Conservation (phyloP, 1,140 invertebrate genomes). For the Sminthurides bifidus region DNA sequence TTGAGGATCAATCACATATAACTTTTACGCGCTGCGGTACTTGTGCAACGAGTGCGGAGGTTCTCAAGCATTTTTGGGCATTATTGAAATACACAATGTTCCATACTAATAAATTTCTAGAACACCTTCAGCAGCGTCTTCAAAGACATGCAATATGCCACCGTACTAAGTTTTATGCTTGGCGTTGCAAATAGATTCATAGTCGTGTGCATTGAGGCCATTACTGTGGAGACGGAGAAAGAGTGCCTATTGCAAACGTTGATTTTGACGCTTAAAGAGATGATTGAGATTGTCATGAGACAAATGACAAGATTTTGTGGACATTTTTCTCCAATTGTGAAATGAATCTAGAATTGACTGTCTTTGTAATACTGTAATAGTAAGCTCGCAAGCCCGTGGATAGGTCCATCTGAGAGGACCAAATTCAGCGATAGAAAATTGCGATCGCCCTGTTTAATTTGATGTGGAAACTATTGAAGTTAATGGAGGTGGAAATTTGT, state of each 20-base stretch:
- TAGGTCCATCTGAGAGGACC: slow-evolving; percentile 18
- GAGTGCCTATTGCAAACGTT: slow-evolving; percentile 6
- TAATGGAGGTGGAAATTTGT: slow-evolving; percentile 30
- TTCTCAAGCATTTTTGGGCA: slow-evolving; percentile 18
- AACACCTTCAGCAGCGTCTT: too few relatives aligned
- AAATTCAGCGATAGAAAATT: slow-evolving; percentile 19
- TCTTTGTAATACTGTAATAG: slow-evolving; percentile 20
- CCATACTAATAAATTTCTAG: slow-evolving; percentile 11
- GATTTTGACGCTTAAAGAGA: slow-evolving; percentile 18
- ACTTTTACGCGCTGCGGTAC: too few relatives aligned
- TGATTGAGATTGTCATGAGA: slow-evolving; percentile 20
- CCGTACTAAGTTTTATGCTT: slow-evolving; percentile 33
- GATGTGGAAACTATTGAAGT: slow-evolving; percentile 29
- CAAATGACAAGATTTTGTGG: slow-evolving; percentile 32
- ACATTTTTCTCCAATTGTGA: slow-evolving; percentile 28
- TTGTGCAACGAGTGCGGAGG: slow-evolving; percentile 15
- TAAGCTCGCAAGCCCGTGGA: slow-evolving; percentile 26
- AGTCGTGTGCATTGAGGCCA: slow-evolving; percentile 28
- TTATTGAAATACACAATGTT: slow-evolving; percentile 19
- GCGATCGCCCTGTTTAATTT: slow-evolving; percentile 18
- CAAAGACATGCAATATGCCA: slow-evolving; percentile 30
- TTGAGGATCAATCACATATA: too few relatives aligned
- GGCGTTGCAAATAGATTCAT: slow-evolving; percentile 19
- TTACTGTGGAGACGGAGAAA: slow-evolving; percentile 15
- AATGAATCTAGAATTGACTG: slow-evolving; percentile 2